phyloP scores from a whole-genome alignment of 2,888 invertebrate species.

The Timandra comae region DNA sequence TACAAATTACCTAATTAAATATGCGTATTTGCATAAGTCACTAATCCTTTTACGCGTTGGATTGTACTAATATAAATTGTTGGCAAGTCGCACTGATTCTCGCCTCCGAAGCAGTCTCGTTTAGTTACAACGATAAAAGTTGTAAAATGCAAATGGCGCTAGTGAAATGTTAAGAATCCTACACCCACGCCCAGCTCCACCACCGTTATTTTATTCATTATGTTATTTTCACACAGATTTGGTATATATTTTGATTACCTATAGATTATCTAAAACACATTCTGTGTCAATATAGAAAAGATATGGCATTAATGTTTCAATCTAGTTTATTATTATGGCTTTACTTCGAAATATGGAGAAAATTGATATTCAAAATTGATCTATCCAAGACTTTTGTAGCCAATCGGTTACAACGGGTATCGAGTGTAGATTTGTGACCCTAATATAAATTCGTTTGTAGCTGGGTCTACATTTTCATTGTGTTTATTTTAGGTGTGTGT shows the following conservation, averaged over 20 bases:
- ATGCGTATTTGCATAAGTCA: slow-evolving; percentile 21
- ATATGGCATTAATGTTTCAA: background rate
- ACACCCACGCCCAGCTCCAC: slow-evolving; percentile 50
- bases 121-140: slow-evolving; percentile 67
- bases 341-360: no score
- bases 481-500: no score
- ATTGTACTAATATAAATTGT: slow-evolving; percentile 41
- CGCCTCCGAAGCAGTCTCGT: slow-evolving; percentile 54
- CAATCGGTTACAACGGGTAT: no score
- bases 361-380: no score
- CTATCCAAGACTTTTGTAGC: no score
- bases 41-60: slow-evolving; percentile 35
- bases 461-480: no score
- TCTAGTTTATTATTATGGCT: no score
- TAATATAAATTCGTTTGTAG: no score
- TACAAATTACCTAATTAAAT: slow-evolving; percentile 27
- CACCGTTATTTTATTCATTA: slow-evolving; percentile 59
- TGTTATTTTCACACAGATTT: slow-evolving; percentile 43
- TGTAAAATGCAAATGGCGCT: slow-evolving; percentile 71
- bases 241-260: slow-evolving; percentile 27
- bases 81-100: slow-evolving; percentile 46
- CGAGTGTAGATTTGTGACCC: no score
- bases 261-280: slow-evolving; percentile 26
- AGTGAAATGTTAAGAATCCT: slow-evolving; percentile 68
- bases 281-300: slow-evolving; percentile 17